These are phyloP conservation scores for Sorex maritimensis DNA, from an alignment of 2,797 vertebrate genomes.

Conservation along the genomic window DNA sequence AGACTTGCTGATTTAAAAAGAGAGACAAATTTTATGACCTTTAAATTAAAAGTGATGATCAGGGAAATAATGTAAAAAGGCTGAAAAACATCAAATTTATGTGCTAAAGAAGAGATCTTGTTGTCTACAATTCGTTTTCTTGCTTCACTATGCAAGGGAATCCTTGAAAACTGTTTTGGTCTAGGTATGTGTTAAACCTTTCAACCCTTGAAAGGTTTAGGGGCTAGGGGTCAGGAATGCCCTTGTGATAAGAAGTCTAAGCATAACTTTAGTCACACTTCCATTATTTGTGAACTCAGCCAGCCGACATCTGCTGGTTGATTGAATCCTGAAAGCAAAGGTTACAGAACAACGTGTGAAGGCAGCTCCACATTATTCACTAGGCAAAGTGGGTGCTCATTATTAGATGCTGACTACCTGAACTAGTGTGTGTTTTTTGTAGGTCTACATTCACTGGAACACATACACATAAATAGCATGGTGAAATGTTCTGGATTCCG, in stretches of 20 bases:
- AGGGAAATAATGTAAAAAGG: conserved; percentile 5
- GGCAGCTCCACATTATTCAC: neutral
- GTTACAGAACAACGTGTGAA: neutral
- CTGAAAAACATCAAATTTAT: neutral
- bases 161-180: neutral
- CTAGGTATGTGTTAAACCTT: no score
- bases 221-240: no score
- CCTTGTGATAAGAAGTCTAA: neutral
- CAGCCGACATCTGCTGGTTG: neutral
- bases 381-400: neutral
- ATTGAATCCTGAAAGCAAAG: neutral
- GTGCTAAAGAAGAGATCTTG: neutral
- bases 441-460: neutral
- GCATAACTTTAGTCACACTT: neutral
- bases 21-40: conserved; percentile 2
- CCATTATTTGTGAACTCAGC: neutral
- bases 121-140: neutral
- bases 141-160: neutral
- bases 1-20: neutral
- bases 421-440: neutral
- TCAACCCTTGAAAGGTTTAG: neutral
- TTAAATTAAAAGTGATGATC: neutral
- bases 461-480: neutral
- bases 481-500: neutral
- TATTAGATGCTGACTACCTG: no score